Base-by-base conservation (phyloP, 2,113 vertebrate genomes). In the Lepidothrix coronata region DNA sequence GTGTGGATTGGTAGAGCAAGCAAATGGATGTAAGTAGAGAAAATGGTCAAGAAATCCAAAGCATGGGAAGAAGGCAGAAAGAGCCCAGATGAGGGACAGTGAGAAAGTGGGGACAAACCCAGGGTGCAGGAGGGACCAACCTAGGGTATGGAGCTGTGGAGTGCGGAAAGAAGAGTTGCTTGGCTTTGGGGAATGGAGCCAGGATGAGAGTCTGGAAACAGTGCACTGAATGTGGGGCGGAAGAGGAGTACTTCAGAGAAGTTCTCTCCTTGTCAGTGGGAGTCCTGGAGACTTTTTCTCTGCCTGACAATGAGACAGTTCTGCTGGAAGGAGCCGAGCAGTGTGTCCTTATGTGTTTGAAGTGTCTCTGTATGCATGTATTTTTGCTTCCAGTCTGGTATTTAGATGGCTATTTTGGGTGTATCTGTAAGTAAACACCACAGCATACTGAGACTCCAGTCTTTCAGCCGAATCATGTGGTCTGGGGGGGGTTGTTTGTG, bases 371-470 rank as follows among this genome's bases (percentile, higher is more conserved):
- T 39, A 28, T 30, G 68, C 14, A 6, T 83, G 71, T 94, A 66
- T 93, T 94, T 95, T 94, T 93, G 85, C 59, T 77, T 81, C 79
- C 76, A 55, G 24, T 43, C 17, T 80, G 82, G 75, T 62, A 96
- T 95, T 96, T 63, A 83, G 67, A 35, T 8, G 57, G 75, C 88
- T 94, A 96, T 96, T 96, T 90, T 68, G 67, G 85, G 71, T 88
- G 35, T 51, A 76, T 93, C 78, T 91, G 6, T 91, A 91, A 96
- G 88, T 90, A 96, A 96, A 93, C 83, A 88, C 93, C 43, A 25
- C 54, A 44, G 49, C 58, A 43, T 22, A 73, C 65, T 9, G 49
- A 52, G 52, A 66, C 66, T 41, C 51, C 2, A 65, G 57, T 93
- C 70, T 89, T 85, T 24, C 25, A 93, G 41, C 37, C 68, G 65